These are phyloP conservation scores for Hypolimnas misippus DNA, from an alignment of 2,888 invertebrate genomes.

Conservation along the genomic window DNA sequence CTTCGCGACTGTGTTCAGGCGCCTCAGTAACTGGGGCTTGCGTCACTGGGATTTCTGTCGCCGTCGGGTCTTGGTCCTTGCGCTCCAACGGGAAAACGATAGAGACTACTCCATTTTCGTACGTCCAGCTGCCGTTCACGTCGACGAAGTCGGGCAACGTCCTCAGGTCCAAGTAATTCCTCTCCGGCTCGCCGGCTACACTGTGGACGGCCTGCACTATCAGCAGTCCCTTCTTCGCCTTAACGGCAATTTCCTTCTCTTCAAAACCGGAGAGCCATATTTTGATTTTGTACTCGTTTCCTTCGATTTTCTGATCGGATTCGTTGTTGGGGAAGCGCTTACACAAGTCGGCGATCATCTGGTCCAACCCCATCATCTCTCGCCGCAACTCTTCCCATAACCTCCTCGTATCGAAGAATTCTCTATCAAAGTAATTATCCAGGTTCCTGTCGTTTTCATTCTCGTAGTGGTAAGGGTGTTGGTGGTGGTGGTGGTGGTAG, in stretches of 20 bases:
- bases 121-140: constrained; percentile 28
- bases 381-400: constrained; percentile 61
- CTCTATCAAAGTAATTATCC: constrained; percentile 49
- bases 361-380: constrained; percentile 59
- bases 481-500: constrained; percentile 28
- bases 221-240: constrained; percentile 63
- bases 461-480: not conserved
- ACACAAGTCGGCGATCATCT: constrained; percentile 54
- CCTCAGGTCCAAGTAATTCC: constrained; percentile 25
- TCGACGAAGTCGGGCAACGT: constrained; percentile 22
- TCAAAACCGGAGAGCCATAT: constrained; percentile 60
- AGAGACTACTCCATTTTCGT: constrained; percentile 20
- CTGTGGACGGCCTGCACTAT: constrained; percentile 63
- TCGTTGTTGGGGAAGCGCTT: constrained; percentile 54
- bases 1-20: constrained; percentile 24
- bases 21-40: constrained; percentile 2
- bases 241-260: constrained; percentile 69
- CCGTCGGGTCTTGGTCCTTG: not conserved
- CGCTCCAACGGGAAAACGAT: constrained; percentile 20
- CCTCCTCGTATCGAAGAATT: constrained; percentile 61
- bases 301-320: constrained; percentile 52
- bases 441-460: constrained; percentile 40
- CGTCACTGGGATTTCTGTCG: not conserved
- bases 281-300: constrained; percentile 61
- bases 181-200: constrained; percentile 18